These are phyloP conservation scores for Gambusia holbrooki DNA, from an alignment of 2,113 vertebrate genomes.

Conservation along the genomic window DNA sequence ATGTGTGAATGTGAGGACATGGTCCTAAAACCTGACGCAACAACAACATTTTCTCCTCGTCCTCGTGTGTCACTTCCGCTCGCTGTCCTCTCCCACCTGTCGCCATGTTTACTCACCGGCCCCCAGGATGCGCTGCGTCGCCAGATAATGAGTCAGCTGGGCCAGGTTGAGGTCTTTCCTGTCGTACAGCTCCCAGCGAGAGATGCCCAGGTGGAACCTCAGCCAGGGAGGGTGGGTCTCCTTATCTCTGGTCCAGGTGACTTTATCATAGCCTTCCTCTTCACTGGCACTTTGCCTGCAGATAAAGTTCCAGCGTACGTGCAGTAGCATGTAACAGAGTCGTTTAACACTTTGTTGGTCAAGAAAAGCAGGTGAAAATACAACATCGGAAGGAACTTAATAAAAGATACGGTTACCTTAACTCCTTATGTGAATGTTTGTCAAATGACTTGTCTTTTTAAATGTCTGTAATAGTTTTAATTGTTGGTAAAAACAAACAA, in stretches of 20 bases:
- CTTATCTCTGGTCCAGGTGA: conserved; percentile 66
- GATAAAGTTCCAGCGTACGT: neutral
- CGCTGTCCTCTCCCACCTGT: neutral
- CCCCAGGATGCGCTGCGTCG: conserved; percentile 70
- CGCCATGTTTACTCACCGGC: conserved; percentile 68
- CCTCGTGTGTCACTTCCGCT: neutral
- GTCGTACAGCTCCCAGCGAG: conserved; percentile 82
- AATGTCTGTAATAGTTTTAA: neutral
- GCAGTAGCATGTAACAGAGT: no score
- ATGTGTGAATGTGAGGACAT: neutral
- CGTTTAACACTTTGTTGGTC: no score
- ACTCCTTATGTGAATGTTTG: neutral
- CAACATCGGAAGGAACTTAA: no score
- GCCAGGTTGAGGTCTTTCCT: conserved; percentile 75
- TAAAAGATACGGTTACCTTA: neutral
- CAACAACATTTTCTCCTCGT: no score
- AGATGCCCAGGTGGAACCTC: conserved; percentile 84
- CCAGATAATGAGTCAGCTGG: conserved; percentile 74
- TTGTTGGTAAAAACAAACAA: neutral
- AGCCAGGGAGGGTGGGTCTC: conserved; percentile 83
- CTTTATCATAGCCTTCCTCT: conserved; percentile 74
- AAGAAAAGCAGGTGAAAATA: neutral
- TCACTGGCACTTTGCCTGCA: conserved; percentile 80
- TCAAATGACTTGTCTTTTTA: neutral
- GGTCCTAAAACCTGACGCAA: no score